Evolutionary conservation across 1,140 invertebrate species (phyloP).

Genomic region (Euborellia annulipes): DNA sequence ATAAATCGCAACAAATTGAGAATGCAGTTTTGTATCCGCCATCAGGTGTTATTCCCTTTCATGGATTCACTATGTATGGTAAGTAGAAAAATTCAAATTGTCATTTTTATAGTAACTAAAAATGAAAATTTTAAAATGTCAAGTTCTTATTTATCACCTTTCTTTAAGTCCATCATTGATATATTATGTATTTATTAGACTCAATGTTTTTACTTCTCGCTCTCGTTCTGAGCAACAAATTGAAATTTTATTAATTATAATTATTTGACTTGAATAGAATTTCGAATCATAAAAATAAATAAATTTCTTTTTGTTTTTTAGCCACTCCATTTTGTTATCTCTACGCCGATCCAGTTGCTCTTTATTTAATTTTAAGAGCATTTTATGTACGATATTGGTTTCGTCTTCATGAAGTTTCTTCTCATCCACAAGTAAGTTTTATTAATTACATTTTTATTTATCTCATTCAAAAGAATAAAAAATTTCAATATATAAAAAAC

Average conservation of each 20-base stretch:
- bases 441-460: too few relatives aligned
- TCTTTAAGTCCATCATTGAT: too few relatives aligned
- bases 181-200: too few relatives aligned
- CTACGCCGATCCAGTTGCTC: constrained; percentile 68
- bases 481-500: too few relatives aligned
- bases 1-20: constrained; percentile 46
- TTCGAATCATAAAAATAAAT: too few relatives aligned
- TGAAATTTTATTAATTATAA: constrained; percentile 1
- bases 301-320: too few relatives aligned
- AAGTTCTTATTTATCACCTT: too few relatives aligned
- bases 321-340: constrained; percentile 89
- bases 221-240: not conserved
- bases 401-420: constrained; percentile 76
- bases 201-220: not conserved
- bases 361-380: constrained; percentile 81
- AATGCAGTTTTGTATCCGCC: constrained; percentile 74
- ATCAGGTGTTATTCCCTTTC: constrained; percentile 88
- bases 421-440: constrained; percentile 49
- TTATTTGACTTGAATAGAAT: not conserved
- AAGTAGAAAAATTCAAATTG: too few relatives aligned
- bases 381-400: constrained; percentile 88
- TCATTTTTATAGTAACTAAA: constrained; percentile 1
- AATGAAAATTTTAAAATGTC: too few relatives aligned
- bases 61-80: constrained; percentile 96
- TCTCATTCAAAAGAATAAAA: too few relatives aligned